phyloP scores from a whole-genome alignment of 1,140 invertebrate genomes.

The Papilio xuthus region DNA sequence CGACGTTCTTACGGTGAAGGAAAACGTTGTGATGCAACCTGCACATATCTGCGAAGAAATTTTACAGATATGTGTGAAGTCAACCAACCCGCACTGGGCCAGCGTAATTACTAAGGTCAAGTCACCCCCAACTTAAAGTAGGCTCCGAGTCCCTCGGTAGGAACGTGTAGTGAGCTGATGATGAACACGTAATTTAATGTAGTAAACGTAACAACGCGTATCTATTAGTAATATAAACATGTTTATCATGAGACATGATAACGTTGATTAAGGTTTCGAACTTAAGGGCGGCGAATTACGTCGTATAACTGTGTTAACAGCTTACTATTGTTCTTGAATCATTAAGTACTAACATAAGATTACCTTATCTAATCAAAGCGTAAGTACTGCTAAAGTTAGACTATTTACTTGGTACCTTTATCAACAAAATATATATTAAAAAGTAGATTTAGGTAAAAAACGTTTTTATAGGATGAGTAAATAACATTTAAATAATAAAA shows the following conservation, averaged over 20 bases:
- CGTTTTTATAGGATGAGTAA: too few species aligned
- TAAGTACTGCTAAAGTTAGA: not conserved
- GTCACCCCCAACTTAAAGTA: too few species aligned
- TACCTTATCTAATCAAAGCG: not conserved
- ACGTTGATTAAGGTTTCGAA: constrained; percentile 4
- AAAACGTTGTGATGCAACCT: too few species aligned
- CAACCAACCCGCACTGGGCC: too few species aligned
- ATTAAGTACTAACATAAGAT: constrained; percentile 5
- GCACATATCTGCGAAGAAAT: too few species aligned
- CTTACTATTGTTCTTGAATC: not conserved
- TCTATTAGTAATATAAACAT: not conserved
- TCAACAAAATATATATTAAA: not conserved
- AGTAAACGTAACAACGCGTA: not conserved
- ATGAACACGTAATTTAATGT: not conserved
- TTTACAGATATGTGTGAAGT: too few species aligned
- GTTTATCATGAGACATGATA: not conserved
- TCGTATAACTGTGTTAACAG: constrained; percentile 4
- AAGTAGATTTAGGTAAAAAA: too few species aligned
- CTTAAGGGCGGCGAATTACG: not conserved
- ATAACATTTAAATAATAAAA: too few species aligned
- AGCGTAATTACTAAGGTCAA: too few species aligned
- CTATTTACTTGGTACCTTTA: not conserved
- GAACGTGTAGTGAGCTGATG: not conserved
- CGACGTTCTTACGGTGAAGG: too few species aligned
- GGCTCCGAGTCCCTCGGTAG: too few species aligned